Evolutionary conservation across 2,888 invertebrate genomes (phyloP).

Genomic region (Perdita meconis): DNA sequence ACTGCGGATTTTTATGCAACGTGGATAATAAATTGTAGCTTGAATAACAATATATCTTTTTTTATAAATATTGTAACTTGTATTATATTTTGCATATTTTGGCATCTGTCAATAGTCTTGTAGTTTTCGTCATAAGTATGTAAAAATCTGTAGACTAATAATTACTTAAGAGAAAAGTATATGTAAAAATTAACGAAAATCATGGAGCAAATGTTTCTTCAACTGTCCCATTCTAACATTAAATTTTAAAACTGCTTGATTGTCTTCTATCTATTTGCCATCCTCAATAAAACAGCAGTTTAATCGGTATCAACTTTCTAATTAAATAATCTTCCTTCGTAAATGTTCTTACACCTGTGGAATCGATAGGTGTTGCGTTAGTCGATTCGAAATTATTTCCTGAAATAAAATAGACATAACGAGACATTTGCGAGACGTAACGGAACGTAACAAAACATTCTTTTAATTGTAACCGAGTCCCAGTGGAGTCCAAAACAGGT

Average conservation of each 20-base stretch:
- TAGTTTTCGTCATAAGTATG: no score
- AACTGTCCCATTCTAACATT: neutral
- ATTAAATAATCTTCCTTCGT: neutral
- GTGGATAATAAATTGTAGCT: no score
- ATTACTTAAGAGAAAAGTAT: no score
- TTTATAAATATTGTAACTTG: no score
- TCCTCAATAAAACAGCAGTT: neutral
- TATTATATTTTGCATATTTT: no score
- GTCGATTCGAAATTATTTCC: constrained; percentile 2
- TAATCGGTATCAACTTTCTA: neutral
- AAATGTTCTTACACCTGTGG: neutral
- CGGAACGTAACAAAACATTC: constrained; percentile 6
- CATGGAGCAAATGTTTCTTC: no score
- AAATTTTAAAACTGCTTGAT: neutral
- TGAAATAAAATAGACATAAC: neutral
- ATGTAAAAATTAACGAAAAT: no score
- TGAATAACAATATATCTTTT: no score
- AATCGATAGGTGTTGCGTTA: neutral
- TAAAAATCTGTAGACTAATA: no score
- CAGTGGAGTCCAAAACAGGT: constrained; percentile 26
- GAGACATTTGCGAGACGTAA: neutral
- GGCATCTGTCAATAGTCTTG: no score
- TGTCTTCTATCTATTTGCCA: neutral
- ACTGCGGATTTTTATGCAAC: no score
- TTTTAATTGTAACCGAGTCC: constrained; percentile 1